phyloP scores from a whole-genome alignment of 2,113 vertebrate genomes.

The Chaetodon auriga region DNA sequence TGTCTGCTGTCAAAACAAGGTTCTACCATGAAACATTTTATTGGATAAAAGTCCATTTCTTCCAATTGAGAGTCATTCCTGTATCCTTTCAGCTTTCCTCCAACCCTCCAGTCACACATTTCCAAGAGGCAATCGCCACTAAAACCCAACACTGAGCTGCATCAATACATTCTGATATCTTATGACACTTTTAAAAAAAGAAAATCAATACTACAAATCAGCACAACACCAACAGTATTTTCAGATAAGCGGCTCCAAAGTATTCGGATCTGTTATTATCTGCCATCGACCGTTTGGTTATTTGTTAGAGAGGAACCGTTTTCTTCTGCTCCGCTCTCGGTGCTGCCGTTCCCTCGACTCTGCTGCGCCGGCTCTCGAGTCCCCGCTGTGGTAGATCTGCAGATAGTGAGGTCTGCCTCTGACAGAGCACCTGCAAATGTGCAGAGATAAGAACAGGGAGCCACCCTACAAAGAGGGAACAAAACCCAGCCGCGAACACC shows the following conservation, averaged over 20 bases:
- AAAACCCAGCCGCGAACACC: background rate
- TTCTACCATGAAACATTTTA: background rate
- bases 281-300: constrained; percentile 13
- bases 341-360: constrained; percentile 21
- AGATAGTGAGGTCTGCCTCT: constrained; percentile 46
- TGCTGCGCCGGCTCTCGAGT: constrained; percentile 40
- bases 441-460: constrained; percentile 50
- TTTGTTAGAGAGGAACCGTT: constrained; percentile 22
- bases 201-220: constrained; percentile 34
- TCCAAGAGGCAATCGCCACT: background rate
- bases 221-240: constrained; percentile 3
- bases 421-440: constrained; percentile 55
- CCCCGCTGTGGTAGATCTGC: constrained; percentile 40
- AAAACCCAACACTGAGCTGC: constrained; percentile 1
- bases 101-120: background rate
- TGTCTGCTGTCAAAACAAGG: background rate
- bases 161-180: constrained; percentile 17
- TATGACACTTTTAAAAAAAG: constrained; percentile 10
- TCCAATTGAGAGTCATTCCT: background rate
- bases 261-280: constrained; percentile 16
- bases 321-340: constrained; percentile 9
- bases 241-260: constrained; percentile 38
- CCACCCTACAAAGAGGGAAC: constrained; percentile 24
- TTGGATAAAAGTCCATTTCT: constrained; percentile 13
- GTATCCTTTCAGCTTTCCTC: background rate